Evolutionary conservation across 2,113 vertebrate species (phyloP).

Genomic region (Tauraco erythrolophus): DNA sequence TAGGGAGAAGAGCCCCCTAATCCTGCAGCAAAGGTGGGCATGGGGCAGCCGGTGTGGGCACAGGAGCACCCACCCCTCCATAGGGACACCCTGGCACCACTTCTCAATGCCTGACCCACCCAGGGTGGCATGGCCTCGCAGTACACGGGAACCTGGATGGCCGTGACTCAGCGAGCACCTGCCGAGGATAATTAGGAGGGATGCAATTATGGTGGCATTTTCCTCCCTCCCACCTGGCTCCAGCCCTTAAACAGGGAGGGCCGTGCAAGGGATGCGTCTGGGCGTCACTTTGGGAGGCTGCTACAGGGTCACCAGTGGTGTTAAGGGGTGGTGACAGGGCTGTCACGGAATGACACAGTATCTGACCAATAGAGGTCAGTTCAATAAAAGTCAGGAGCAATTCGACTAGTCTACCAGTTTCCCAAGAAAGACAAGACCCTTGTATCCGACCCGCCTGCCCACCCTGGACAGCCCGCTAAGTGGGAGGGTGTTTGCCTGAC

Average conservation of each 20-base stretch:
- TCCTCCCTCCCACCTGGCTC: not conserved
- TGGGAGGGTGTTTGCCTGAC: no score
- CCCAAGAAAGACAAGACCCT: no score
- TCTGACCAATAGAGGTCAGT: no score
- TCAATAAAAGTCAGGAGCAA: no score
- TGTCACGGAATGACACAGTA: no score
- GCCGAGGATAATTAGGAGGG: not conserved
- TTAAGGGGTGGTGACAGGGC: not conserved
- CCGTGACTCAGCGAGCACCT: conserved; percentile 42
- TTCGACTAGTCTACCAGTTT: no score
- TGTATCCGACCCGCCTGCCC: no score
- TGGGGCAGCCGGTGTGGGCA: accelerated
- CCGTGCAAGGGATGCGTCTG: accelerated
- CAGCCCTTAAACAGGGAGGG: not conserved
- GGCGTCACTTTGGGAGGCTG: not conserved
- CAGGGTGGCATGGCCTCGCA: accelerated
- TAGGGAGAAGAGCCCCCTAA: not conserved
- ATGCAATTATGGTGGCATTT: conserved; percentile 5
- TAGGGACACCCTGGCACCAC: not conserved
- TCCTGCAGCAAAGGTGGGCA: not conserved
- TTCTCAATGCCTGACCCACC: not conserved
- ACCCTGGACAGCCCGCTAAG: no score
- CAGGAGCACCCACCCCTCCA: not conserved
- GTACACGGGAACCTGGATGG: not conserved
- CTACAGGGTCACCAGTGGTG: not conserved